Evolutionary conservation across 2,797 vertebrate genomes (phyloP), one percentile per base, ranked within the genome.

Genomic region (Ctenosaura bakeri): DNA sequence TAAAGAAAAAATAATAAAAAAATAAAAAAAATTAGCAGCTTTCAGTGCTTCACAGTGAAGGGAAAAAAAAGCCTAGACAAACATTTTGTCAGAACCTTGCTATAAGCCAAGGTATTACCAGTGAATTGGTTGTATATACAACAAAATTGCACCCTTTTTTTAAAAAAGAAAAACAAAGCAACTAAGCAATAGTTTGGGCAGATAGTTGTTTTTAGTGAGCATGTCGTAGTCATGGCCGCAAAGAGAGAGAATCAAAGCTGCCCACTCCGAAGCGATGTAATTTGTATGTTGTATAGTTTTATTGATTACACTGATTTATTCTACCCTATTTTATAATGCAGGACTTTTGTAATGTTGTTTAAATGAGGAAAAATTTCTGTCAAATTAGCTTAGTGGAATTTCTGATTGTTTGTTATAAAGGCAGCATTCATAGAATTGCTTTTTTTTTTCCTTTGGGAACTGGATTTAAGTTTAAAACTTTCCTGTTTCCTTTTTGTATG

Each of bases 321-420:
- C 98, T 99, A 99, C 98, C 99, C 98, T 99, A 98, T 99, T 99
- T 99, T 99, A 98, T 99, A 99, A 99, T 98, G 98, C 99, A 99
- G 98, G 98, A 99, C 98, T 99, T 99, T 99, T 99, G 98, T 99
- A 99, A 99, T 98, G 98, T 99, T 99, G 98, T 99, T 98, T 98
- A 99, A 98, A 99, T 98, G 98, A 98, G 98, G 98, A 98, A 97
- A 97, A 98, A 98, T 96, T 97, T 97, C 97, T 98, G 98, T 98
- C 97, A 97, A 97, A 97, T 97, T 99, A 98, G 98, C 98, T 98
- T 99, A 98, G 98, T 98, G 98, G 98, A 98, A 98, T 98, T 98
- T 98, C 98, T 98, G 98, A 98, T 98, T 98, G 98, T 99, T 99
- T 98, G 98, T 98, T 98, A 98, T 98, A 97, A 98, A 98, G 98